Evolutionary conservation across 1,140 invertebrate species (phyloP).

Genomic region (Cherax destructor): DNA sequence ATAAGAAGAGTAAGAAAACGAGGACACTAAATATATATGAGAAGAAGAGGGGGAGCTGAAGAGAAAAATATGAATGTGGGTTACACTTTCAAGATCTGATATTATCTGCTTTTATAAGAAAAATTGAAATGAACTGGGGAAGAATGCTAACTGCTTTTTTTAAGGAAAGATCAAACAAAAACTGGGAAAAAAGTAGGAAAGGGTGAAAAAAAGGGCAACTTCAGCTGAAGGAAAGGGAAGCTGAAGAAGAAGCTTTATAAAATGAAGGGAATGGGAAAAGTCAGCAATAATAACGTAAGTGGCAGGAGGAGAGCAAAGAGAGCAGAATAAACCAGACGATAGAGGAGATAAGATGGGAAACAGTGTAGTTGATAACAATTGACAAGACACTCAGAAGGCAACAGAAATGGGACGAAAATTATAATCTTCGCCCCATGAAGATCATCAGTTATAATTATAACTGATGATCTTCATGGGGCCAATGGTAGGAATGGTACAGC

Average conservation of each 20-base stretch:
- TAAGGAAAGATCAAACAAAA: neutral
- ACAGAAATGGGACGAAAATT: no score
- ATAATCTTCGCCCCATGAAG: no score
- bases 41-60: neutral
- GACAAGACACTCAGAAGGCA: no score
- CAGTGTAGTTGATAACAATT: neutral
- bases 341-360: neutral
- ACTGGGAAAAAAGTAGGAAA: neutral
- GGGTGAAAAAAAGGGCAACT: neutral
- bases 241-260: neutral
- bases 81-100: neutral
- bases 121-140: neutral
- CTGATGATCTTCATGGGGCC: no score
- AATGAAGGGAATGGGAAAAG: conserved; percentile 9
- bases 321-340: neutral
- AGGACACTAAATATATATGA: neutral
- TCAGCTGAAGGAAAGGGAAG: neutral
- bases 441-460: no score
- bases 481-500: no score
- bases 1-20: neutral
- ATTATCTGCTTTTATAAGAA: neutral
- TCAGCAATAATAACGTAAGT: neutral
- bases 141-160: no score
- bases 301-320: neutral
- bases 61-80: neutral